Conservation (phyloP, 2,888 invertebrate genomes). For the Acrobeloides nanus region DNA sequence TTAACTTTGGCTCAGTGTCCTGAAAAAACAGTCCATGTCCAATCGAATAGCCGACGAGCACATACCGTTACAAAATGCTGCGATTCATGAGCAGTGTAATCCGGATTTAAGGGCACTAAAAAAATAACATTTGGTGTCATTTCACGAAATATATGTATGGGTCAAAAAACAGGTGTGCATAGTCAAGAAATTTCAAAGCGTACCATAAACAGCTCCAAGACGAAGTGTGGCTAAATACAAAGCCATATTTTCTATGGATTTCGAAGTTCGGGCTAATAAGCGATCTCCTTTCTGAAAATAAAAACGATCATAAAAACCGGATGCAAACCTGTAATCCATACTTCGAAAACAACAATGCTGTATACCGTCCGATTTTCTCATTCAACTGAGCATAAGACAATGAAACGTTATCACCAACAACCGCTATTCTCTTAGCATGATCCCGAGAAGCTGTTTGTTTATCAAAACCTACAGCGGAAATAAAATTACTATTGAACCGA, state of each 20-base stretch:
- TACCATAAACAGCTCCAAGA: constrained; percentile 14
- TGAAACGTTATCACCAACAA: constrained; percentile 16
- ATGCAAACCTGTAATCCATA: constrained; percentile 33
- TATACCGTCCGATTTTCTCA: constrained; percentile 37
- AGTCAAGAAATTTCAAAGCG: too few relatives aligned
- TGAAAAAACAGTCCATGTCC: constrained; percentile 13
- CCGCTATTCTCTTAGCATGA: constrained; percentile 21
- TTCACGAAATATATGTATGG: too few relatives aligned
- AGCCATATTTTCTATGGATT: constrained; percentile 40
- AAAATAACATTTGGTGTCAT: too few relatives aligned
- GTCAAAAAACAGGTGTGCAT: too few relatives aligned
- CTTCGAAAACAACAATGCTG: constrained; percentile 30
- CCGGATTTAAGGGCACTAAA: constrained; percentile 32
- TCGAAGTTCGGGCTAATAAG: constrained; percentile 42
- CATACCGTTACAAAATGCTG: constrained; percentile 46
- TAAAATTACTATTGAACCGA: constrained; percentile 10
- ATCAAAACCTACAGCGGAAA: constrained; percentile 16
- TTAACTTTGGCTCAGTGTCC: constrained; percentile 44
- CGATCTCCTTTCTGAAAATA: constrained; percentile 48
- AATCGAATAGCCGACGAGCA: constrained; percentile 1
- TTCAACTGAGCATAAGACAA: constrained; percentile 42
- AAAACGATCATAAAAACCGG: too few relatives aligned
- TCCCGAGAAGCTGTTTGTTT: constrained; percentile 17
- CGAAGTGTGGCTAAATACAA: constrained; percentile 50
- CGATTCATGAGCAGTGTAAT: constrained; percentile 48